Evolutionary conservation across 2,888 invertebrate genomes (phyloP).

Genomic region (Harmothoe impar): DNA sequence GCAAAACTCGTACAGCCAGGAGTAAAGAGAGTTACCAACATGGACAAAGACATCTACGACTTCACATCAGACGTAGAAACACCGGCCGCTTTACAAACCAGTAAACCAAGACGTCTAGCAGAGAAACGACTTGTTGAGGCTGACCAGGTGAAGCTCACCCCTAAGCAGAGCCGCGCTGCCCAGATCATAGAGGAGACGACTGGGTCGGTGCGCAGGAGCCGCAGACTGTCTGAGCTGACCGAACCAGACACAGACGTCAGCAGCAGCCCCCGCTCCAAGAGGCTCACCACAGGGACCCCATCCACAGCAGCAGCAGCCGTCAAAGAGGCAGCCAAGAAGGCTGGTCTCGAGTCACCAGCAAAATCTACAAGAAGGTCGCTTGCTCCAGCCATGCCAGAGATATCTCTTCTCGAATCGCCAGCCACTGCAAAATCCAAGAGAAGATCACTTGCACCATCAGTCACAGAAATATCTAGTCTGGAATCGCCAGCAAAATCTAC

Average conservation of each 20-base stretch:
- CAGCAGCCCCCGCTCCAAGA: not conserved
- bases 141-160: not conserved
- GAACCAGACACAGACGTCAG: not conserved
- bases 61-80: slow-evolving; percentile 44
- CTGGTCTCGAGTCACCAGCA: not conserved
- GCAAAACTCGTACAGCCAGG: not conserved
- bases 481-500: no score
- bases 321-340: not conserved
- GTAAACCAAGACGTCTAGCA: not conserved
- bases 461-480: not conserved
- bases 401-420: not conserved
- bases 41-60: not conserved
- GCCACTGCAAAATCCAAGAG: not conserved
- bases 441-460: not conserved
- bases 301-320: not conserved
- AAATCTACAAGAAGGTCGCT: not conserved
- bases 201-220: not conserved
- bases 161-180: slow-evolving; percentile 5
- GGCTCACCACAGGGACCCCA: not conserved
- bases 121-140: not conserved
- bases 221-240: not conserved
- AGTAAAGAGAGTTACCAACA: not conserved
- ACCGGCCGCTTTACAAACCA: not conserved
- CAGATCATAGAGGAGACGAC: not conserved
- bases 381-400: not conserved